Base-by-base conservation (phyloP, 2,113 vertebrate species). In the Rousettus leschenaultii region DNA sequence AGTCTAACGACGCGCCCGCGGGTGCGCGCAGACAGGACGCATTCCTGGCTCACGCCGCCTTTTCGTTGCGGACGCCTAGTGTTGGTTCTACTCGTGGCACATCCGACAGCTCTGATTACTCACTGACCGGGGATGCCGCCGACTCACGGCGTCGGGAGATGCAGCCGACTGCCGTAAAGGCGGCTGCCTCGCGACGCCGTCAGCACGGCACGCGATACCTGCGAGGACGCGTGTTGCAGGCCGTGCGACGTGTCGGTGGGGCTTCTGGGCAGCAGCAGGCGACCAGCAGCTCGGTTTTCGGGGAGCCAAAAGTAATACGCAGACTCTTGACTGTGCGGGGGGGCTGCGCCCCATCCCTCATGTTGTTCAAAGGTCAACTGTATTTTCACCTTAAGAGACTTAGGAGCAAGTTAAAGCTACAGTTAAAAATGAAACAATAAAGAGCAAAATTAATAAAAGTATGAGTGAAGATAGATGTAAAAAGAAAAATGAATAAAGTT, bases 191-290 rank as follows among this genome's bases (percentile, higher is more conserved):
- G 3, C 43, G 43, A n/a, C 21, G n/a, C 38, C 38, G 13, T 68
- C 33, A 48, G 30, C 28, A 30, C 48, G 3, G 48, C 3, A 14
- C 3, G 14, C 48, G 48, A 11, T 2, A 35, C 30, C 1, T 0
- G 6, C 2, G 11, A 9, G n/a, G 1, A 5, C 9, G 10, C 6
- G n/a, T 16, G 22, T 28, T 8, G 3, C n/a, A 15, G 51, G 0
- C 2, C 15, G 12, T 21, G 13, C 1, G 9, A 2, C 45, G 7
- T 24, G 7, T 24, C 11, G 1, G 21, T 3, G 4, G 35, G 21
- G 12, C 51, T 35, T 5, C 14, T 18, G 10, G 51, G 9, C 78
- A 30, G 0, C 35, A 7, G 55, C 15, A 15, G 33, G 75, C 33
- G 22, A 14, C 13, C 5, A 7, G 43, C 16, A 4, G 57, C 21